Conservation (phyloP, 2,888 invertebrate genomes). For the Aromia moschata region DNA sequence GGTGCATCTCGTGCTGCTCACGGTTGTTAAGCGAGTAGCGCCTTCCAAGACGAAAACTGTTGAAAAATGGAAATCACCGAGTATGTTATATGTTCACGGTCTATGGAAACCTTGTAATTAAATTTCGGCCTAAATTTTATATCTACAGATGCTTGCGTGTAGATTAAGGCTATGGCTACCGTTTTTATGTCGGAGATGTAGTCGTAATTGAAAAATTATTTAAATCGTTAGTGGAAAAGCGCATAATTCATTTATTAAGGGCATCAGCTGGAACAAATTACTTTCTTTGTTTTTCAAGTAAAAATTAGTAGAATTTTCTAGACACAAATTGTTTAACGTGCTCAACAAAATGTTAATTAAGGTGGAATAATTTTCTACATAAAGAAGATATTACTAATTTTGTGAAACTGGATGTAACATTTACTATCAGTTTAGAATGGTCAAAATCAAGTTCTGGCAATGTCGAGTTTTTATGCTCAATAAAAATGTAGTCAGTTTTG, state of each 20-base stretch:
- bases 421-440: too few relatives aligned
- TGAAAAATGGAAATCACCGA: slow-evolving; percentile 6
- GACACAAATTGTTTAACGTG: background rate
- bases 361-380: too few relatives aligned
- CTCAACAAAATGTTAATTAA: background rate
- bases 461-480: too few relatives aligned
- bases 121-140: slow-evolving; percentile 9
- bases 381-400: too few relatives aligned
- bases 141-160: slow-evolving; percentile 1
- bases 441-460: too few relatives aligned
- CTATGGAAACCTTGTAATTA: slow-evolving; percentile 7
- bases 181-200: background rate
- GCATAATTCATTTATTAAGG: background rate
- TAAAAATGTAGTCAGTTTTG: too few relatives aligned
- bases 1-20: background rate
- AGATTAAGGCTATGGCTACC: slow-evolving; percentile 10
- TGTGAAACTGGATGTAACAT: too few relatives aligned
- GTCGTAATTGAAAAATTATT: slow-evolving; percentile 11
- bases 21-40: background rate
- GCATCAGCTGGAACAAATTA: slow-evolving; percentile 4
- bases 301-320: background rate
- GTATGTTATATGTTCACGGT: slow-evolving; percentile 6
- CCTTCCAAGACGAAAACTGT: background rate
- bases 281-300: background rate
- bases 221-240: background rate